Evolutionary conservation across 2,797 vertebrate species (phyloP).

Genomic region (Hozukius guyotensis): DNA sequence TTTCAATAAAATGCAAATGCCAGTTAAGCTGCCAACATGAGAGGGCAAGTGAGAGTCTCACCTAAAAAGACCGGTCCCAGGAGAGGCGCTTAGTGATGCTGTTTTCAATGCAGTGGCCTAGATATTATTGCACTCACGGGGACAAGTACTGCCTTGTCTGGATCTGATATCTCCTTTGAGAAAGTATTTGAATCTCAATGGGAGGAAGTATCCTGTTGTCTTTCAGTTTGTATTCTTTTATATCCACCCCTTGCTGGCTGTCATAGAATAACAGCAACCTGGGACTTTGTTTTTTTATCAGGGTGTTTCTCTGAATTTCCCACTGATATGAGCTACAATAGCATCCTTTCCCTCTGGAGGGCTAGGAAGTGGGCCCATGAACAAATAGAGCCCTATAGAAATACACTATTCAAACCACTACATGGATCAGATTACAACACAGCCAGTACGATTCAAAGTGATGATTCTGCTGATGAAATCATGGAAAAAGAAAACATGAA

Average conservation of each 20-base stretch:
- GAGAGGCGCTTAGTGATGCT: slow-evolving; percentile 27
- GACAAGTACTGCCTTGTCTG: slow-evolving; percentile 43
- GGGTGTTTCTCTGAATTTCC: slow-evolving; percentile 64
- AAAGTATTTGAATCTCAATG: slow-evolving; percentile 55
- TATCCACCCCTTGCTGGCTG: slow-evolving; percentile 21
- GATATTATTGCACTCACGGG: slow-evolving; percentile 37
- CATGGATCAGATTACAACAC: slow-evolving; percentile 1
- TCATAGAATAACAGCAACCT: slow-evolving; percentile 37
- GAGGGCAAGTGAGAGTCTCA: slow-evolving; percentile 13
- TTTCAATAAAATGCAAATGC: slow-evolving; percentile 18
- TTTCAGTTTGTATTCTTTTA: slow-evolving; percentile 24
- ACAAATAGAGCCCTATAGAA: slow-evolving; percentile 20
- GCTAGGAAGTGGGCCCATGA: slow-evolving; percentile 19
- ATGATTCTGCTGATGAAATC: slow-evolving; percentile 24
- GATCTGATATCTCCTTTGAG: slow-evolving; percentile 51
- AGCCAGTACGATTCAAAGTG: not conserved
- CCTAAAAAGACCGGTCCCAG: slow-evolving; percentile 7
- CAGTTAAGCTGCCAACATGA: slow-evolving; percentile 6
- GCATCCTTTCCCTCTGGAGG: slow-evolving; percentile 47
- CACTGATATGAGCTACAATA: slow-evolving; percentile 59
- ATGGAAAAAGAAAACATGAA: not conserved
- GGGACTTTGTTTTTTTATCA: slow-evolving; percentile 46
- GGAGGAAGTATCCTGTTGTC: slow-evolving; percentile 59
- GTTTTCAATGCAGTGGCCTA: slow-evolving; percentile 40
- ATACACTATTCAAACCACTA: not conserved